phyloP scores from a whole-genome alignment of 2,797 vertebrate species.

The Scomberomorus guttatus region DNA sequence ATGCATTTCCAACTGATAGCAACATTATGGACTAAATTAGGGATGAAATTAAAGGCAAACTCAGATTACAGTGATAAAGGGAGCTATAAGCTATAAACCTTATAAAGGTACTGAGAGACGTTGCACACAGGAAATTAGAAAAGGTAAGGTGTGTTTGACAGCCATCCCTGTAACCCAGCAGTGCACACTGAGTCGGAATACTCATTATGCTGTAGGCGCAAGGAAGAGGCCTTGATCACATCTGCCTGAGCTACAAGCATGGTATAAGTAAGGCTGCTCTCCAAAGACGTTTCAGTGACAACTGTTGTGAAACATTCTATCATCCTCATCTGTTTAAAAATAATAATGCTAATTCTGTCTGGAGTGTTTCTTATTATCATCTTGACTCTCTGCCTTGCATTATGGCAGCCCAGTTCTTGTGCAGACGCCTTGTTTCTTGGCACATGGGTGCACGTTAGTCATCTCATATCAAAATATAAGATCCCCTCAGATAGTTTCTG shows the following conservation, averaged over 20 bases:
- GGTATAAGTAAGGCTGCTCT: background rate
- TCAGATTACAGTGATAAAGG: conserved; percentile 11
- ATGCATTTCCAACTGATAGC: background rate
- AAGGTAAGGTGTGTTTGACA: background rate
- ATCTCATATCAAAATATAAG: conserved; percentile 8
- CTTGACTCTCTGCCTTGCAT: background rate
- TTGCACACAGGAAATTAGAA: conserved; percentile 21
- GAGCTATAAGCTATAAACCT: background rate
- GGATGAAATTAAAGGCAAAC: conserved; percentile 12
- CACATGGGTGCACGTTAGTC: background rate
- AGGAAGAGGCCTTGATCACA: background rate
- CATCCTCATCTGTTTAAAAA: background rate
- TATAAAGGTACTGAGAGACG: conserved; percentile 6
- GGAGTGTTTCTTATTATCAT: background rate
- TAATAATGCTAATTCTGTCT: background rate
- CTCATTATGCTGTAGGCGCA: background rate
- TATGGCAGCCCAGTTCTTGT: background rate
- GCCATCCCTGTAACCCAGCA: background rate
- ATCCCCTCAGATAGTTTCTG: conserved; percentile 2
- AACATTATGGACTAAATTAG: background rate
- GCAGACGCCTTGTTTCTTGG: conserved; percentile 7
- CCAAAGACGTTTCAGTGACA: background rate
- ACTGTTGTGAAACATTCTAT: background rate
- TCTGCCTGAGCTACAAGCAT: background rate
- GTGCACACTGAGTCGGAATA: background rate